These are phyloP conservation scores for Thelohanellus kitauei DNA, from an alignment of 30 jellyfish, hydroid and myxozoan genomes.

Conservation along the genomic window DNA sequence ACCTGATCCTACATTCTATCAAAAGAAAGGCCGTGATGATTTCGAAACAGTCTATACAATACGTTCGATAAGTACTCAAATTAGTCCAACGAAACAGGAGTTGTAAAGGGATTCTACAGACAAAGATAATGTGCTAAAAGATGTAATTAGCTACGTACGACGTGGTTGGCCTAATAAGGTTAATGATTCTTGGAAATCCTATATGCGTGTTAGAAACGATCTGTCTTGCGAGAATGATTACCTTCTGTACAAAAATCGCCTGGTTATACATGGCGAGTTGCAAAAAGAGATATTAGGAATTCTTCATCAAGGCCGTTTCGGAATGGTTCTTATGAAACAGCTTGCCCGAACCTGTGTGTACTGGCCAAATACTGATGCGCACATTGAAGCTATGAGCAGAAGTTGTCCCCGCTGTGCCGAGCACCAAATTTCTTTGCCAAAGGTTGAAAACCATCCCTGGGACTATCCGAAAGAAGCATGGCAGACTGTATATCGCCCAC, in stretches of 20 bases:
- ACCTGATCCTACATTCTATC: too few relatives aligned
- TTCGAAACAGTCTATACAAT: not conserved
- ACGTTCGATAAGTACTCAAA: too few relatives aligned
- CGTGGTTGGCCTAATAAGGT: too few relatives aligned
- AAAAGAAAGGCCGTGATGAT: constrained; percentile 4
- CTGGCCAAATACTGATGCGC: constrained; percentile 10
- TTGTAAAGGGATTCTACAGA: constrained; percentile 3
- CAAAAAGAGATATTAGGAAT: not conserved
- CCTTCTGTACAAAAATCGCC: too few relatives aligned
- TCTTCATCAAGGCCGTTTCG: constrained; percentile 9
- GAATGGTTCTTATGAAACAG: constrained; percentile 7
- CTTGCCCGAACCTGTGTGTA: constrained; percentile 13
- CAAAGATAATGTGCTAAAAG: constrained; percentile 3
- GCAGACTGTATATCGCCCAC: constrained; percentile 5
- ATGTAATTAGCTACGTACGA: too few relatives aligned
- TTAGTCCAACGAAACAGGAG: too few relatives aligned
- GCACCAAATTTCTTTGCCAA: constrained; percentile 8
- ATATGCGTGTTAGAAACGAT: too few relatives aligned
- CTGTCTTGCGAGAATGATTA: too few relatives aligned
- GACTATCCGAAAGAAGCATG: constrained; percentile 4
- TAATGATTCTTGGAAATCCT: too few relatives aligned
- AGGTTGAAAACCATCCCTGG: constrained; percentile 7
- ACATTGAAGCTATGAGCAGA: constrained; percentile 1
- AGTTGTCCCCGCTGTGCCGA: constrained; percentile 9
- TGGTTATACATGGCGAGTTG: not conserved